Evolutionary conservation across 2,888 invertebrate genomes (phyloP).

Genomic region (Nomada ferruginata): DNA sequence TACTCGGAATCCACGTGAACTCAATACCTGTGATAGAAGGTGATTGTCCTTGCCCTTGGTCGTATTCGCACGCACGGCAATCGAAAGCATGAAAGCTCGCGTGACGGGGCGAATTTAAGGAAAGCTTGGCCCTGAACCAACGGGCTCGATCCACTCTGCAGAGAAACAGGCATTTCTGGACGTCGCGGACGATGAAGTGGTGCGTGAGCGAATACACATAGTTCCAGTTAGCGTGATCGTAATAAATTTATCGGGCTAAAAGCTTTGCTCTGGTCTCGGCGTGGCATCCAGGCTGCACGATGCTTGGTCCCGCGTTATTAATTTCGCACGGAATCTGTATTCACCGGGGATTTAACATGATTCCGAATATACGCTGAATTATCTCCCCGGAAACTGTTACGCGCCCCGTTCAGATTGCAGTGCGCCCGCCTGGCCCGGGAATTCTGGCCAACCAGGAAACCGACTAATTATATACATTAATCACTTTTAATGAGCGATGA

Average conservation of each 20-base stretch:
- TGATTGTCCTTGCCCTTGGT: slow-evolving; percentile 57
- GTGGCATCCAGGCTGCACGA: slow-evolving; percentile 6
- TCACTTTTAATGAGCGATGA: too few species aligned
- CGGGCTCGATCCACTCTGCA: slow-evolving; percentile 3
- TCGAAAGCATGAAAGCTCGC: slow-evolving; percentile 49
- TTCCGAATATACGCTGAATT: slow-evolving; percentile 45
- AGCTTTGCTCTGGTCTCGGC: slow-evolving; percentile 43
- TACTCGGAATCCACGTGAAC: background rate
- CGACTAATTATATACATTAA: background rate
- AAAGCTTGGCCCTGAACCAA: slow-evolving; percentile 7
- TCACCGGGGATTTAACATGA: slow-evolving; percentile 31
- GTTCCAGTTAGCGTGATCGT: slow-evolving; percentile 56
- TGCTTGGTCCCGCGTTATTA: slow-evolving; percentile 51
- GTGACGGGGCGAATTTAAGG: slow-evolving; percentile 37
- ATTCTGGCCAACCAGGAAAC: background rate
- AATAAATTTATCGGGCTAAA: slow-evolving; percentile 65
- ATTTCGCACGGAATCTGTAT: slow-evolving; percentile 24
- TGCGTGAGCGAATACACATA: slow-evolving; percentile 14
- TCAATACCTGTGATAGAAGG: slow-evolving; percentile 13
- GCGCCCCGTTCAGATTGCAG: background rate
- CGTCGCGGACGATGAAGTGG: background rate
- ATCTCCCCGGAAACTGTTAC: slow-evolving; percentile 28
- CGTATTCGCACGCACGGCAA: slow-evolving; percentile 26
- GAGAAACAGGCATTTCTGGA: slow-evolving; percentile 48
- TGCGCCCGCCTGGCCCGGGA: background rate